Evolutionary conservation across 2,797 vertebrate species (phyloP), one percentile per base, ranked within the genome.

Genomic region (Cirrhinus molitorella): DNA sequence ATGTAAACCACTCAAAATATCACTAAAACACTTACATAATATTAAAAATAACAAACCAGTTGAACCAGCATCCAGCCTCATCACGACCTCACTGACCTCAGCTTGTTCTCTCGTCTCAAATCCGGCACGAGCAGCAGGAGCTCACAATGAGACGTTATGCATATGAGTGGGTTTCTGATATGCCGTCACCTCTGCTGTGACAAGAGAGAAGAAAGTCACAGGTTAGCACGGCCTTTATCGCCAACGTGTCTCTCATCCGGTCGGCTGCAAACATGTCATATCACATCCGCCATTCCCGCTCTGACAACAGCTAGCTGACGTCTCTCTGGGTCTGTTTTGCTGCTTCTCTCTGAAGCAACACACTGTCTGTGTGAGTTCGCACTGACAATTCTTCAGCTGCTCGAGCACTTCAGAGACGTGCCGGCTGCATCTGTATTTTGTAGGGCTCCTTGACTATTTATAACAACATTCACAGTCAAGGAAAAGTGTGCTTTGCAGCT

Each of bases 361-460:
- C 17, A 14, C 63, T 57, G 65, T 68, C 49, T 25, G n/a, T 70
- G 6, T 57, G 51, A 80, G 66, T 19, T 21, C 19, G 66, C 49
- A 21, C 37, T 70, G 49, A 80, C 65, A 28, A 70, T 57, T 57
- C 17, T 28, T 28, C 34, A 17, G 51, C 78, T n/a, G n/a, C 49
- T 25, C 12, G 11, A 80, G 23, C 65, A 80, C 40, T 63, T 63
- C 57, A 63, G 55, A 77, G 40, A 61, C 2, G 3, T 21, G 11
- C 37, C 17, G 25, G 13, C 45, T 78, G 21, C 51, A 68, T 45
- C 67, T 8, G 37, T 47, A 21, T 71, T 45, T 80, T 80, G 53
- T 80, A 34, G 23, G 25, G 79, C 40, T 71, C 21, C 79, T 55
- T 71, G 66, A 80, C 53, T 59, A 71, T 80, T 71, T 80, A 71